Evolutionary conservation across 2,113 vertebrate species (phyloP), one percentile per base, ranked within the genome.

Genomic region (Callithrix jacchus): DNA sequence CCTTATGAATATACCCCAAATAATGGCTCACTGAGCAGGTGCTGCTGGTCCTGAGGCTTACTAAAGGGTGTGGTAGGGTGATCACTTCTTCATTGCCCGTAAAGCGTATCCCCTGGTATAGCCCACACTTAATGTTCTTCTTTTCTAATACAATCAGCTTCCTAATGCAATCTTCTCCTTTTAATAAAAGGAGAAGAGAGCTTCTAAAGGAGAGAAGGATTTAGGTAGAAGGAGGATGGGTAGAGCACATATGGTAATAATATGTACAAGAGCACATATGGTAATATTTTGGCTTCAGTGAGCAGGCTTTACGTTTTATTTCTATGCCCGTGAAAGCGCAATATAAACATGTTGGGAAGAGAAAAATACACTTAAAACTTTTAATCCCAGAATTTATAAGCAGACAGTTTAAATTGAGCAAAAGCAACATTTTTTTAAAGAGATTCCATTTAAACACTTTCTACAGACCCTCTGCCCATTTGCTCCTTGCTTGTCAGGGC

Each of bases 221-320:
- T 66, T 54, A 91, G 18, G 17, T 79, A 20, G 47, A 20, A 45
- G 49, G 71, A 76, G 47, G 21, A 64, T 66, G 42, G 54, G n/a
- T 27, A 84, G 83, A 95, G n/a, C 64, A 87, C 64, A 61, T 40
- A 42, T 77, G 35, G 42, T 84, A 32, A 14, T 68, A 84, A n/a
- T n/a, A n/a, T n/a, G n/a, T n/a, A 64, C 52, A 91, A 91, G 45
- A 95, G n/a, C 64, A 87, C 64, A 61, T 40, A 42, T 77, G 35
- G 42, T 84, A 32, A 14, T 68, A 84, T 84, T 93, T 93, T 71
- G 42, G 68, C 79, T 74, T 71, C 13, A 83, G 18, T 73, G 52
- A 97, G 83, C 5, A 64, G 30, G 27, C 56, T 96, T 93, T 96
- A 76, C 77, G 45, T 89, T 96, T 95, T 73, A 85, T 92, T 85